A percentile compares a stretch with the other conserved stretches of the same genome.
phyloP scores from a whole-genome alignment of 2,113 vertebrate genomes.

The Hydrochoerus hydrochaeris region DNA sequence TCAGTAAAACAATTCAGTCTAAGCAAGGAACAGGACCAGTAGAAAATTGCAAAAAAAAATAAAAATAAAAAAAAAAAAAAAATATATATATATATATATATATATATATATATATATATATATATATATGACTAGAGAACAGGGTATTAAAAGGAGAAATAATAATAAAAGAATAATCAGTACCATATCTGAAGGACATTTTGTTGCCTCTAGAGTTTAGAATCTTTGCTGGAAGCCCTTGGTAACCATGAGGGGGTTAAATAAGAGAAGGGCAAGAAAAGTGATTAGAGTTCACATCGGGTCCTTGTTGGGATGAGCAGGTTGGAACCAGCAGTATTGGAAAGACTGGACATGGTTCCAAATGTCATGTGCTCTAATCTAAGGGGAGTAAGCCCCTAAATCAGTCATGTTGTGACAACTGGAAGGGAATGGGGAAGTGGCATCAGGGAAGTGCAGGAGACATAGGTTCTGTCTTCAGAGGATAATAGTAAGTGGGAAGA shows the following conservation, averaged over 20 bases:
- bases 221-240: not conserved
- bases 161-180: not conserved
- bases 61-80: too few relatives aligned
- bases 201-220: not conserved
- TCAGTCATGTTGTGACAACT: not conserved
- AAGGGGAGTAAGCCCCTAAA: not conserved
- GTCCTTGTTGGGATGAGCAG: not conserved
- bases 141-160: not conserved
- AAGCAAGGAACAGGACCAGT: not conserved
- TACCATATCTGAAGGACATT: not conserved
- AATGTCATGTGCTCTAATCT: not conserved
- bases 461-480: not conserved
- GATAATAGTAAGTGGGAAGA: not conserved
- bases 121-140: not conserved
- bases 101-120: too few relatives aligned
- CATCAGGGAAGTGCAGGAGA: not conserved
- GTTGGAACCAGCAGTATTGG: not conserved
- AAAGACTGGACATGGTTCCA: not conserved
- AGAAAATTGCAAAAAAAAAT: not conserved
- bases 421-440: fast-evolving
- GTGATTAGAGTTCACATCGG: not conserved
- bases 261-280: not conserved
- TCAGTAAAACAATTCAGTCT: not conserved
- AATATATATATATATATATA: too few relatives aligned
- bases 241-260: not conserved